These are phyloP conservation scores for Podocnemis expansa DNA, from an alignment of 2,113 vertebrate species.

Conservation along the genomic window DNA sequence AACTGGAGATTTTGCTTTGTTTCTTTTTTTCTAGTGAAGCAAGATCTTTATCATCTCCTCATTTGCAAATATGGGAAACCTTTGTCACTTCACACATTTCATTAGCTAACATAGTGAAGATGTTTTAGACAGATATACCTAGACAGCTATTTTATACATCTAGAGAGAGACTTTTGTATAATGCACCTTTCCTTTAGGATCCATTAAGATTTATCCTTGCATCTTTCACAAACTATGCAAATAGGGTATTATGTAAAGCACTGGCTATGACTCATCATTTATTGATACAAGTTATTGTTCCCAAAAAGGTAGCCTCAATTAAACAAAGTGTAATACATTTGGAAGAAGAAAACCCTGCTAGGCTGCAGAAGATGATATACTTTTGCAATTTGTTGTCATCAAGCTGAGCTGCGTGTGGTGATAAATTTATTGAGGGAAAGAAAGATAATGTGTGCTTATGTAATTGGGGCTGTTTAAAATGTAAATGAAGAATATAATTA, in stretches of 20 bases:
- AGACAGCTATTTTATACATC: background rate
- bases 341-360: background rate
- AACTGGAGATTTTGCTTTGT: background rate
- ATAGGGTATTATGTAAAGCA: conserved; percentile 32
- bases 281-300: conserved; percentile 16
- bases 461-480: background rate
- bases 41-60: background rate
- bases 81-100: background rate
- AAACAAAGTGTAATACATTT: conserved; percentile 29
- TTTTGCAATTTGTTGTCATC: conserved; percentile 7
- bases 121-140: background rate
- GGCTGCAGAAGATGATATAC: background rate
- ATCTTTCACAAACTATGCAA: conserved; percentile 22
- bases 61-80: background rate
- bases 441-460: background rate
- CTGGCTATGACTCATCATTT: conserved; percentile 19
- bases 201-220: background rate
- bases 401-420: background rate
- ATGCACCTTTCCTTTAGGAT: background rate
- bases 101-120: background rate
- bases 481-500: background rate
- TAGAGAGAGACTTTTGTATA: background rate
- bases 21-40: background rate
- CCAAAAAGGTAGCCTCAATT: conserved; percentile 26
- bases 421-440: conserved; percentile 20